Evolutionary conservation across 2,797 vertebrate genomes (phyloP).

Genomic region (Cossypha niveicapilla): DNA sequence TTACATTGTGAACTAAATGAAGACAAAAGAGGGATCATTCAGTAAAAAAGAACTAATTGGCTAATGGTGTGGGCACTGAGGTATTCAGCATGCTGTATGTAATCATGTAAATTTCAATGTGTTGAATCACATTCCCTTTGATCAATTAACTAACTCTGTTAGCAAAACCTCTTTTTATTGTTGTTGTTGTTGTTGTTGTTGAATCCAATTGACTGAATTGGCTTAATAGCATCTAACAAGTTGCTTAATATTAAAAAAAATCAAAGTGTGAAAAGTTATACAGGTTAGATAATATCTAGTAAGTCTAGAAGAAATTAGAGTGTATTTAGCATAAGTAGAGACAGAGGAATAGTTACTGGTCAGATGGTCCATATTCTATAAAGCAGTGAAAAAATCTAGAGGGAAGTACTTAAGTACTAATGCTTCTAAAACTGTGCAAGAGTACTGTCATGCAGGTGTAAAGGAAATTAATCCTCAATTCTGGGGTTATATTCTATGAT

Average conservation of each 20-base stretch:
- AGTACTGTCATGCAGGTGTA: neutral
- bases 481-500: neutral
- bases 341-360: neutral
- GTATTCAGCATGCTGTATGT: neutral
- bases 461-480: neutral
- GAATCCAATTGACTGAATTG: neutral
- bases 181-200: neutral
- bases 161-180: neutral
- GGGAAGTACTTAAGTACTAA: neutral
- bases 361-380: neutral
- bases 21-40: neutral
- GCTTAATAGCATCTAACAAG: neutral
- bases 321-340: neutral
- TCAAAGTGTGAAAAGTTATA: neutral
- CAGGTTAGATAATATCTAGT: neutral
- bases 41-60: neutral
- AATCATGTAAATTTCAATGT: neutral
- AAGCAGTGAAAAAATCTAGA: neutral
- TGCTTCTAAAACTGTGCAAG: neutral
- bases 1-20: neutral
- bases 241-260: neutral
- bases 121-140: neutral
- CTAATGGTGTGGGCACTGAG: neutral
- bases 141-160: neutral
- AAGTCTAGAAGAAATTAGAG: neutral